Percentiles rank a stretch among this genome's conserved stretches.
These are phyloP conservation scores for Tolmerus cingulatus DNA, from an alignment of 2,888 invertebrate species.

Conservation along the genomic window DNA sequence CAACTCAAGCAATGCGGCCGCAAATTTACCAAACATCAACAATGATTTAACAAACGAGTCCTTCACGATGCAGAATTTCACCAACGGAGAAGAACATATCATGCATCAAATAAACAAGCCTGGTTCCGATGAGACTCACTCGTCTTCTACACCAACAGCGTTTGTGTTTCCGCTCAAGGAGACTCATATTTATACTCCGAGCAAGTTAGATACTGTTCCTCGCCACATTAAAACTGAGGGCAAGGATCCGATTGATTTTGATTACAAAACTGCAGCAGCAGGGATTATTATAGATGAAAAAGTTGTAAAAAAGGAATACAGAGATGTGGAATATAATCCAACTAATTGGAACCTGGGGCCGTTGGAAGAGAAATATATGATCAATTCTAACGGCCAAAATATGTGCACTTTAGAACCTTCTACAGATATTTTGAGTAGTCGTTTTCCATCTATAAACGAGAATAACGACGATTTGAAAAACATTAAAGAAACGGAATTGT, in stretches of 20 bases:
- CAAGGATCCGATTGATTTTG: slow-evolving; percentile 59
- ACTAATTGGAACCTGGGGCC: slow-evolving; percentile 46
- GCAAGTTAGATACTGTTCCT: slow-evolving; percentile 56
- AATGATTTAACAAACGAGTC: slow-evolving; percentile 39
- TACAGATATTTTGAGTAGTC: not conserved
- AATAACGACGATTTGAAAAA: not conserved
- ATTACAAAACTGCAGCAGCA: slow-evolving; percentile 61
- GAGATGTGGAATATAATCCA: slow-evolving; percentile 63
- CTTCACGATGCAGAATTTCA: not conserved
- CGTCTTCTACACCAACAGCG: slow-evolving; percentile 9
- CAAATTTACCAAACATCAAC: slow-evolving; percentile 45
- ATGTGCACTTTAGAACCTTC: not conserved
- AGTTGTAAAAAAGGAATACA: slow-evolving; percentile 63
- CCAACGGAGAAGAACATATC: not conserved
- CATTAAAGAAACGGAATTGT: not conserved
- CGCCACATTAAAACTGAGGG: slow-evolving; percentile 41
- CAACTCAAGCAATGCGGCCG: slow-evolving; percentile 2
- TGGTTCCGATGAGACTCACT: not conserved
- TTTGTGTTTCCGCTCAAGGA: slow-evolving; percentile 60
- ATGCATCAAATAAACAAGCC: not conserved
- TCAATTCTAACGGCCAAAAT: not conserved
- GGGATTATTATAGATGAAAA: slow-evolving; percentile 63
- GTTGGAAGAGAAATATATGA: not conserved
- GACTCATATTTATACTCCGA: slow-evolving; percentile 63
- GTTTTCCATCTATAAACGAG: not conserved